Percentiles rank a stretch among this genome's conserved stretches.
Evolutionary conservation across 1,140 invertebrate genomes (phyloP).

Genomic region (Lineus longissimus): DNA sequence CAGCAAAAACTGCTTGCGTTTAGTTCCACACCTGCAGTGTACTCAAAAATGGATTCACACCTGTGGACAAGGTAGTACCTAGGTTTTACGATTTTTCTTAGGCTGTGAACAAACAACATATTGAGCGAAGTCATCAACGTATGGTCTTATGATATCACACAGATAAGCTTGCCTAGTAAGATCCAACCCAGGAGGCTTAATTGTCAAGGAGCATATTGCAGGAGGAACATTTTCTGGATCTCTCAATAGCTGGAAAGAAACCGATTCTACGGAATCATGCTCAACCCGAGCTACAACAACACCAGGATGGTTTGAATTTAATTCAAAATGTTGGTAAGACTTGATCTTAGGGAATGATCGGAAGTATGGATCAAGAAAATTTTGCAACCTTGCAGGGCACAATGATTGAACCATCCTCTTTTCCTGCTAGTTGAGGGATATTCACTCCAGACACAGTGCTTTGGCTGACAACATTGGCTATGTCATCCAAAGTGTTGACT

Average conservation of each 20-base stretch:
- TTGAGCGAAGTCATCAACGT: too few species aligned
- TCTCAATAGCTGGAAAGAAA: neutral
- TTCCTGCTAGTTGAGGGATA: constrained; percentile 19
- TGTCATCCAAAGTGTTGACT: constrained; percentile 10
- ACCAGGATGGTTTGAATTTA: neutral
- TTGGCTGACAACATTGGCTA: neutral
- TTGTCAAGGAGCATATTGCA: neutral
- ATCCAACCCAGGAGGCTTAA: neutral
- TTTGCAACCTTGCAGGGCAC: constrained; percentile 21
- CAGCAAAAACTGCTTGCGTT: too few species aligned
- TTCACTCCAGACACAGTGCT: constrained; percentile 15
- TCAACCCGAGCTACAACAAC: neutral
- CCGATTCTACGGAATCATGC: neutral
- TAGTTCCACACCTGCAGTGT: too few species aligned
- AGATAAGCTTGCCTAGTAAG: too few species aligned
- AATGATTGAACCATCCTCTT: constrained; percentile 14
- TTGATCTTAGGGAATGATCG: constrained; percentile 19
- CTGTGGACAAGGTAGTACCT: too few species aligned
- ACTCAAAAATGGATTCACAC: too few species aligned
- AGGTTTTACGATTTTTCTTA: too few species aligned
- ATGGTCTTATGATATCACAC: too few species aligned
- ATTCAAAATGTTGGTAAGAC: constrained; percentile 14
- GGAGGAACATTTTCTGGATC: neutral
- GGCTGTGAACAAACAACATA: too few species aligned
- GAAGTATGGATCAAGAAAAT: constrained; percentile 19